phyloP scores from a whole-genome alignment of 2,113 vertebrate genomes.

The Hippotragus niger region DNA sequence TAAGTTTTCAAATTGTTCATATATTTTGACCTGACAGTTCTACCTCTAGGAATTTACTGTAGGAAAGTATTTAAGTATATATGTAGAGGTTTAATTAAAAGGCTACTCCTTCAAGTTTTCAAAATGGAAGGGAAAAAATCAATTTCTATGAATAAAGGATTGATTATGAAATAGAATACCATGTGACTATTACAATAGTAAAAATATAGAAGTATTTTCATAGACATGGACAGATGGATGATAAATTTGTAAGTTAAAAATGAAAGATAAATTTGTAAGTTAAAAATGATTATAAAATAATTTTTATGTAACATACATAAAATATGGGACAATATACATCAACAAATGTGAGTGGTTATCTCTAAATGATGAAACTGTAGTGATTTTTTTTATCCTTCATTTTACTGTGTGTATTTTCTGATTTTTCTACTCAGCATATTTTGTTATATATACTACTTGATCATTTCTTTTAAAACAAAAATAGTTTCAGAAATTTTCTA shows the following conservation, averaged over 20 bases:
- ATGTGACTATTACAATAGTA: neutral
- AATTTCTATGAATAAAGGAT: neutral
- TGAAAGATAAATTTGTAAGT: neutral
- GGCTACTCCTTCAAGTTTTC: neutral
- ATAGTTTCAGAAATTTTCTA: neutral
- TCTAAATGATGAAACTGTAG: neutral
- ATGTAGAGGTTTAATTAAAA: neutral
- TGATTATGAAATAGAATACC: neutral
- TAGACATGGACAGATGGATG: neutral
- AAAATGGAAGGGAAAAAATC: neutral
- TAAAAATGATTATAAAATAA: neutral
- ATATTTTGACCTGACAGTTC: neutral
- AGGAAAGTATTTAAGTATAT: neutral
- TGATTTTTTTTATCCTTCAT: neutral
- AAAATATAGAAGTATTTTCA: neutral
- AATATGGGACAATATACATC: neutral
- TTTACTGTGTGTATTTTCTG: conserved; percentile 16
- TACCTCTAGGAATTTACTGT: neutral
- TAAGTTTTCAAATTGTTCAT: neutral
- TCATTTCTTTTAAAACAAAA: conserved; percentile 25
- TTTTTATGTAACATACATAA: neutral
- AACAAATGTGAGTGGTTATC: neutral
- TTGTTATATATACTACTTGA: neutral
- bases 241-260: neutral
- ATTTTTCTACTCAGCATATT: neutral